phyloP scores from a whole-genome alignment of 2,888 invertebrate species.

The Volucella inflata region DNA sequence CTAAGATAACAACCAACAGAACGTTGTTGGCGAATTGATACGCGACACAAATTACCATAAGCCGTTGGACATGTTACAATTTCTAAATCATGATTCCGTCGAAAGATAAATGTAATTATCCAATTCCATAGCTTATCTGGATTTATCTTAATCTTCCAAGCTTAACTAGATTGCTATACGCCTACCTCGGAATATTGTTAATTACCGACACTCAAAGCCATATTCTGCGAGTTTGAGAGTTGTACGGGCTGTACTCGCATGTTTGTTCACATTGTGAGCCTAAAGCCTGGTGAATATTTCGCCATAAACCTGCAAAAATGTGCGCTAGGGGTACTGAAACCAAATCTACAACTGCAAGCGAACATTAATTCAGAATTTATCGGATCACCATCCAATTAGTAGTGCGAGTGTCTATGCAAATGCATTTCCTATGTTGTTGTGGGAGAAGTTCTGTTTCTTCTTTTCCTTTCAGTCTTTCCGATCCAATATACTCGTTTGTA shows the following conservation, averaged over 20 bases:
- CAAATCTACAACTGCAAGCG: constrained; percentile 5
- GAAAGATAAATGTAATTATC: neutral
- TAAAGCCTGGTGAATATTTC: constrained; percentile 8
- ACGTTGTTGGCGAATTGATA: too few species aligned
- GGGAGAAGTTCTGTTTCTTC: constrained; percentile 33
- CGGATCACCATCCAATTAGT: constrained; percentile 17
- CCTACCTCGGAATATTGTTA: constrained; percentile 56
- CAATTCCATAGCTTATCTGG: neutral
- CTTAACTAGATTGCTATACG: constrained; percentile 37
- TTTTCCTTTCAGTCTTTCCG: neutral
- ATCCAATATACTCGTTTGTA: too few species aligned
- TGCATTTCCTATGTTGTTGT: constrained; percentile 63
- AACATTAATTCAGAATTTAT: constrained; percentile 44
- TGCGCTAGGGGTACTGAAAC: neutral
- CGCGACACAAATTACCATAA: too few species aligned
- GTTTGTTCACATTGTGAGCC: too few species aligned
- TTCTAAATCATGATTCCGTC: too few species aligned
- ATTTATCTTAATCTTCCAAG: constrained; percentile 47
- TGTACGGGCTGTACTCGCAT: too few species aligned
- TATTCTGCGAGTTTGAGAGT: too few species aligned
- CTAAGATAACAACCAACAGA: too few species aligned
- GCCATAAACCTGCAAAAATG: neutral
- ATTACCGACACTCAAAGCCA: constrained; percentile 29
- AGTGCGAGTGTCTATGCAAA: constrained; percentile 18
- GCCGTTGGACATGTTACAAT: too few species aligned